Conservation (phyloP, 2,113 vertebrate genomes). For the Scytalopus superciliaris region DNA sequence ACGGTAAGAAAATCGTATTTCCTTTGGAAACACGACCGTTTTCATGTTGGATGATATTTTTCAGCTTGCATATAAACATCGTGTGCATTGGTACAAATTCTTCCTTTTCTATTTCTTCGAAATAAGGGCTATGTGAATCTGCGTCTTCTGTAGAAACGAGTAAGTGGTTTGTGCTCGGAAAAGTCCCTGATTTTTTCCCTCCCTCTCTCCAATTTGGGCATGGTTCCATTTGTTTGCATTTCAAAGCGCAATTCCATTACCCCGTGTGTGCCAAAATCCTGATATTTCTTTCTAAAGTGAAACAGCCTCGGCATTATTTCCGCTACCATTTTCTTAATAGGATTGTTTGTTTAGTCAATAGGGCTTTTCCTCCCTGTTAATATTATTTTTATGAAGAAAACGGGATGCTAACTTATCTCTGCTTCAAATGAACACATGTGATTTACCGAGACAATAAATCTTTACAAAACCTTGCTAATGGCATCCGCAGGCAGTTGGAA, state of each 20-base stretch:
- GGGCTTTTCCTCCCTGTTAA: background rate
- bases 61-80: background rate
- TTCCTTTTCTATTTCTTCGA: background rate
- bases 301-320: background rate
- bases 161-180: background rate
- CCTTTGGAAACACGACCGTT: background rate
- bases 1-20: background rate
- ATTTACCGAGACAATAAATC: conserved; percentile 51
- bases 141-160: background rate
- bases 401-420: background rate
- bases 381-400: conserved; percentile 16
- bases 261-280: background rate
- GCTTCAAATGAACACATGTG: background rate
- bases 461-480: conserved; percentile 31
- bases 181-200: fast-evolving
- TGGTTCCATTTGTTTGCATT: conserved; percentile 13
- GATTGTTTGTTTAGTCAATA: background rate
- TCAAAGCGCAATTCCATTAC: background rate
- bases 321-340: background rate
- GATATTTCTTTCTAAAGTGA: background rate
- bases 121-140: background rate
- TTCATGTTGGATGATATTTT: background rate
- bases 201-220: background rate
- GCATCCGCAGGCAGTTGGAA: conserved; percentile 37
- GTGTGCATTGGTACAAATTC: background rate